A percentile compares a stretch with the other conserved stretches of the same genome.
phyloP scores from a whole-genome alignment of 2,888 invertebrate genomes.

The Xylocampa areola region DNA sequence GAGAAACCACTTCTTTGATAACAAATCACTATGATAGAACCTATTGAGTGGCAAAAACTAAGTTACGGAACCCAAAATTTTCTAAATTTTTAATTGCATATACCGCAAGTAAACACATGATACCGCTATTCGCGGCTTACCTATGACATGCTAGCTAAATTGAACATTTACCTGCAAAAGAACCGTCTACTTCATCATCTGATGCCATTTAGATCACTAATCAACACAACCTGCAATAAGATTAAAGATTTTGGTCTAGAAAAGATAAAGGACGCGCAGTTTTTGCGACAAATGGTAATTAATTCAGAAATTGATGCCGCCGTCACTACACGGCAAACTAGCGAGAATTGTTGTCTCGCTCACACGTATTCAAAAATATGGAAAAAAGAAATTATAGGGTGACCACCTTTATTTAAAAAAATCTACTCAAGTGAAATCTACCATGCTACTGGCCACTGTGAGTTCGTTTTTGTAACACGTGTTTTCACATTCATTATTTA shows the following conservation, averaged over 20 bases:
- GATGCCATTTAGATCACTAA: conserved; percentile 93
- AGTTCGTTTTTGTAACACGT: conserved; percentile 30
- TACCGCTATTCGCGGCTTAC: conserved; percentile 90
- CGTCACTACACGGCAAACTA: conserved; percentile 85
- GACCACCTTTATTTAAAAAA: conserved; percentile 23
- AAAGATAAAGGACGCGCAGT: conserved; percentile 89
- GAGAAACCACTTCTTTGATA: conserved; percentile 57
- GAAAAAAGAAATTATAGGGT: conserved; percentile 70
- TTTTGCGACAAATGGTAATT: conserved; percentile 90
- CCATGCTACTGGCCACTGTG: conserved; percentile 6
- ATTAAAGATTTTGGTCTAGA: conserved; percentile 82
- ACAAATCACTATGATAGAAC: conserved; percentile 55
- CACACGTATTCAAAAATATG: conserved; percentile 64
- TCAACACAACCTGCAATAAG: conserved; percentile 77
- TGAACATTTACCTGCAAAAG: conserved; percentile 94
- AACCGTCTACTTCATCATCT: conserved; percentile 96
- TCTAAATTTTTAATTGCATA: conserved; percentile 88
- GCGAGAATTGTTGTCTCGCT: conserved; percentile 79
- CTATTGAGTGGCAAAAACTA: conserved; percentile 54
- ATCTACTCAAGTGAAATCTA: conserved; percentile 41
- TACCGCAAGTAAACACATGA: conserved; percentile 90
- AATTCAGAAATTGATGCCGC: conserved; percentile 90
- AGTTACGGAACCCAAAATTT: conserved; percentile 71
- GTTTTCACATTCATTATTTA: no score
- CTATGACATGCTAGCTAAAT: conserved; percentile 89